Conservation (phyloP, 2,113 vertebrate species). For the Centrocercus urophasianus region DNA sequence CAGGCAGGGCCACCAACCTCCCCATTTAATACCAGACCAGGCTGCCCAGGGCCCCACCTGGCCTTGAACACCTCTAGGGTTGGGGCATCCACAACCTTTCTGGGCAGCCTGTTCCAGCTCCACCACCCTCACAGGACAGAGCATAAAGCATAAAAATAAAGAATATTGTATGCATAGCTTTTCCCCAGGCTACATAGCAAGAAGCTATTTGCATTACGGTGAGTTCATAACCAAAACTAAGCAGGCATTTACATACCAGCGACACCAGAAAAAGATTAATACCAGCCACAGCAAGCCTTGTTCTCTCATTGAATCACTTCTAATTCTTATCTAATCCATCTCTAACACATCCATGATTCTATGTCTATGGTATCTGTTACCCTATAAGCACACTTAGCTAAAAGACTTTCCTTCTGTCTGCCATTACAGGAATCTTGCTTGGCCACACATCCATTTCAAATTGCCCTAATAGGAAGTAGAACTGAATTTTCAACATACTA, state of each 20-base stretch:
- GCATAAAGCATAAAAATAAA: too few species aligned
- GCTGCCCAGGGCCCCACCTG: too few species aligned
- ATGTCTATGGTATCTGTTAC: neutral
- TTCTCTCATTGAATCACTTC: neutral
- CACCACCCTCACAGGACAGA: too few species aligned
- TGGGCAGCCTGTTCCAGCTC: too few species aligned
- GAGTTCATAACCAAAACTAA: neutral
- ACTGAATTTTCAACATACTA: neutral
- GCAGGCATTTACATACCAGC: neutral
- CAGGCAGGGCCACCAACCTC: too few species aligned
- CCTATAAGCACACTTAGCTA: neutral
- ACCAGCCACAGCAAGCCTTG: neutral
- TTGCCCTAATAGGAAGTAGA: neutral
- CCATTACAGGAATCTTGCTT: neutral
- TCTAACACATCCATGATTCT: neutral
- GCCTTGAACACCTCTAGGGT: too few species aligned
- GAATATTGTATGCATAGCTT: neutral
- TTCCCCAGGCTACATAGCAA: neutral
- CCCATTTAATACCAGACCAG: too few species aligned
- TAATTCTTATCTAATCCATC: neutral
- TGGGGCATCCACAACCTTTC: too few species aligned
- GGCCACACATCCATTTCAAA: neutral
- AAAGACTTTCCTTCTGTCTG: neutral
- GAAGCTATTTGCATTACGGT: neutral
- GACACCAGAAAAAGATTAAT: neutral